phyloP scores from a whole-genome alignment of 2,797 vertebrate species.

The Hyperoplus immaculatus region DNA sequence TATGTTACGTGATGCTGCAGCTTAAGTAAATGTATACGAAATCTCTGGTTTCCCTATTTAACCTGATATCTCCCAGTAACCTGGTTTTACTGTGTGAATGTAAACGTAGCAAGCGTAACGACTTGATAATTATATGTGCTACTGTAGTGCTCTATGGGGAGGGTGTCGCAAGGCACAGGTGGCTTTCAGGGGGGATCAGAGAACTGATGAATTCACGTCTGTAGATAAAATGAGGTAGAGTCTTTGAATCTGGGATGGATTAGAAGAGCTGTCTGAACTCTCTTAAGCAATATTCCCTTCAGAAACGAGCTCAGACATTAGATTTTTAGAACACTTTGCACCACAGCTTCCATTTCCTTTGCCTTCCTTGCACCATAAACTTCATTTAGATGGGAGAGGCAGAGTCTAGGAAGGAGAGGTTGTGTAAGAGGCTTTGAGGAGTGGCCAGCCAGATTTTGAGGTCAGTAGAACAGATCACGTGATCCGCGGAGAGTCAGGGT shows the following conservation, averaged over 20 bases:
- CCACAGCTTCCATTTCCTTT: constrained; percentile 21
- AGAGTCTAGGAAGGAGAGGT: constrained; percentile 48
- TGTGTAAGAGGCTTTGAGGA: constrained; percentile 70
- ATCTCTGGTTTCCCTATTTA: constrained; percentile 29
- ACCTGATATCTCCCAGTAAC: constrained; percentile 39
- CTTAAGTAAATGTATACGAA: neutral
- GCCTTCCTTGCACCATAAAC: constrained; percentile 16
- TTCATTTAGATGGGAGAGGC: constrained; percentile 26
- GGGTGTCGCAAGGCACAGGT: constrained; percentile 50
- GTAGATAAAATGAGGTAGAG: constrained; percentile 25
- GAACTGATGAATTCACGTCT: constrained; percentile 46
- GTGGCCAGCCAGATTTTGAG: constrained; percentile 68
- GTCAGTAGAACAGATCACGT: constrained; percentile 75
- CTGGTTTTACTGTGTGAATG: constrained; percentile 31
- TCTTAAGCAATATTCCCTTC: neutral
- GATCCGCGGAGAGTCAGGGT: constrained; percentile 67
- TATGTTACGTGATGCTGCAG: neutral
- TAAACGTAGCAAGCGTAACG: constrained; percentile 19
- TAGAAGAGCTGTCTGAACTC: constrained; percentile 25
- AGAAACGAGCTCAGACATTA: constrained; percentile 6
- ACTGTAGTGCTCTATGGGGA: constrained; percentile 29
- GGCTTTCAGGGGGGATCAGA: constrained; percentile 49
- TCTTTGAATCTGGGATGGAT: constrained; percentile 37
- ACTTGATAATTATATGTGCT: constrained; percentile 46
- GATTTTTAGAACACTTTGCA: constrained; percentile 14